Conservation (phyloP, 2,113 vertebrate genomes). For the Gnathonemus longibarbis region DNA sequence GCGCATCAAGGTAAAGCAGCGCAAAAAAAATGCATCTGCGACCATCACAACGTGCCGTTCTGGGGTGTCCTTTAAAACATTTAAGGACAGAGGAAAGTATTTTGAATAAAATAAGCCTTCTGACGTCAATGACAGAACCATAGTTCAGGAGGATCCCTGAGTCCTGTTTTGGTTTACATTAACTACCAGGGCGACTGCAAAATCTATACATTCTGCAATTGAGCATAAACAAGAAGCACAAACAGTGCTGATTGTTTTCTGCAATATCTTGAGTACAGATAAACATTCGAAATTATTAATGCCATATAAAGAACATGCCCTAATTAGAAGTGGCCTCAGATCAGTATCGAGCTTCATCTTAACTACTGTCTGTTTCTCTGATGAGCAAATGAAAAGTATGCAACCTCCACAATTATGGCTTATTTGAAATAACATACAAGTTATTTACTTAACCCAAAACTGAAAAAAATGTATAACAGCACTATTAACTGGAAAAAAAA, state of each 20-base stretch:
- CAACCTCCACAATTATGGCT: background rate
- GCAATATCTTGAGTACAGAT: background rate
- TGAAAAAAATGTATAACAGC: background rate
- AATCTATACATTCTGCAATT: background rate
- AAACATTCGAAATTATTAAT: background rate
- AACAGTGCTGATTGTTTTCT: background rate
- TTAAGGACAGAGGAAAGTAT: background rate
- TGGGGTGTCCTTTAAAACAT: background rate
- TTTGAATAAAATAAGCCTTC: background rate
- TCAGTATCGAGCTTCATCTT: background rate
- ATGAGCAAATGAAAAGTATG: background rate
- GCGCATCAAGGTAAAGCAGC: background rate
- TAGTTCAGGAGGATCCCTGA: background rate
- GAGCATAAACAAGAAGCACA: background rate
- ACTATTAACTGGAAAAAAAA: background rate
- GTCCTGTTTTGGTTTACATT: slow-evolving; percentile 3
- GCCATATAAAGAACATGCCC: background rate
- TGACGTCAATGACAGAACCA: slow-evolving; percentile 20
- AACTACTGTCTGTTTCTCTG: background rate
- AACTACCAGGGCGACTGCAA: background rate
- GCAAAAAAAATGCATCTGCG: background rate
- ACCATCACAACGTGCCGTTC: background rate
- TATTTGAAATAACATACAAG: background rate
- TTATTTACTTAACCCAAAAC: background rate
- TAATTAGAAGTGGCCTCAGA: background rate